Conservation (phyloP, 2,888 invertebrate genomes). For the Caenorhabditis wallacei region DNA sequence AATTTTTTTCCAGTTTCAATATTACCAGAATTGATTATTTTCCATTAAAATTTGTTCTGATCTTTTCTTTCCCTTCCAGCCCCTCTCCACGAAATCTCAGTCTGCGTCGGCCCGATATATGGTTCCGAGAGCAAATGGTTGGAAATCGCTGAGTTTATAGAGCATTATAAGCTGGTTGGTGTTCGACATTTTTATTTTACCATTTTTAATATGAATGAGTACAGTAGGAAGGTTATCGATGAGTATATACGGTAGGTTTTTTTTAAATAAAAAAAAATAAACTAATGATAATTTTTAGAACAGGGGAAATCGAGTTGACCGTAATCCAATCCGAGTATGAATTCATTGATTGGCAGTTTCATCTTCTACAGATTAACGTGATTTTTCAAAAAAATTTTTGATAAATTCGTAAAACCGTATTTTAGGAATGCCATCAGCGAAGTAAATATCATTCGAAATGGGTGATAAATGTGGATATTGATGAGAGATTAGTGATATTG, state of each 20-base stretch:
- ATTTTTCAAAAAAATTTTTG: background rate
- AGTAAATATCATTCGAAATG: constrained; percentile 47
- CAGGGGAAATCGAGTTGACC: constrained; percentile 36
- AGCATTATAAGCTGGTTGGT: constrained; percentile 42
- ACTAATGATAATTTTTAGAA: background rate
- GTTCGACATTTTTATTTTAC: constrained; percentile 46
- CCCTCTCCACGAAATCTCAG: constrained; percentile 26
- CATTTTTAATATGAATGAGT: constrained; percentile 51
- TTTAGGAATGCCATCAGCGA: constrained; percentile 42
- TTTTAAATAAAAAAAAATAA: background rate
- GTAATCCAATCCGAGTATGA: constrained; percentile 38
- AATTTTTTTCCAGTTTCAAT: too few relatives aligned
- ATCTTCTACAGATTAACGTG: constrained; percentile 36
- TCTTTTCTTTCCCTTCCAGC: too few relatives aligned
- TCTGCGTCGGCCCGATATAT: constrained; percentile 37
- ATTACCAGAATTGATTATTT: too few relatives aligned
- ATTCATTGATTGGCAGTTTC: constrained; percentile 43
- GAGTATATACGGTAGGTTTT: constrained; percentile 6
- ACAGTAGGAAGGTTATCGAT: constrained; percentile 43
- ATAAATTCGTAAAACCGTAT: too few relatives aligned
- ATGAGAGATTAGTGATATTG: constrained; percentile 40
- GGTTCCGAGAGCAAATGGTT: constrained; percentile 32
- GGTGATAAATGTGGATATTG: constrained; percentile 50
- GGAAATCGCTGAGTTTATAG: constrained; percentile 36
- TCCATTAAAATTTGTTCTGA: too few relatives aligned